Percentiles rank a stretch among this genome's conserved stretches.
Conservation (phyloP, 1,140 invertebrate species). For the Charaxes varanes region DNA sequence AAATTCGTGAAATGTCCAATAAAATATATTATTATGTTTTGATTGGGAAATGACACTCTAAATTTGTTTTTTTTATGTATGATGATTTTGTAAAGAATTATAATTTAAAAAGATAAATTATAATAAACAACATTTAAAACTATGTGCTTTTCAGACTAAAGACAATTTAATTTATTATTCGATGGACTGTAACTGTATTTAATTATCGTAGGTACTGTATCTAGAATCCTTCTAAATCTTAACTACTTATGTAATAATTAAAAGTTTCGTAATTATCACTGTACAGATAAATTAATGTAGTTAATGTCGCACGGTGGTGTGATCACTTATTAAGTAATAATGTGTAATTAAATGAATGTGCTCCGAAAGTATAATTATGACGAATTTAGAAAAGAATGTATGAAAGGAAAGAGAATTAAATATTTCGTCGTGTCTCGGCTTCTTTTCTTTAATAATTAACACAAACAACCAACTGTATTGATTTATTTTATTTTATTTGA, state of each 20-base stretch:
- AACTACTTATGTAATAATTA: slow-evolving; percentile 60
- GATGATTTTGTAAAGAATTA: no score
- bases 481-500: no score
- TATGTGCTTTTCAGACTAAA: not conserved
- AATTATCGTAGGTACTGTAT: slow-evolving; percentile 41
- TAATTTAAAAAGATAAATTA: not conserved
- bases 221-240: slow-evolving; percentile 35
- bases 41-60: no score
- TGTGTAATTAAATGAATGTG: slow-evolving; percentile 71
- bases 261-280: slow-evolving; percentile 68
- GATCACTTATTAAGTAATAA: slow-evolving; percentile 67
- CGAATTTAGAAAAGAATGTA: slow-evolving; percentile 73
- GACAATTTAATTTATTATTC: slow-evolving; percentile 1
- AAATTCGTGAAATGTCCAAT: no score
- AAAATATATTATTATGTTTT: no score
- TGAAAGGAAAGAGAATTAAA: slow-evolving; percentile 70
- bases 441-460: slow-evolving; percentile 35
- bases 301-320: slow-evolving; percentile 59
- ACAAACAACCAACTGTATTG: no score
- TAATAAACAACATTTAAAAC: not conserved
- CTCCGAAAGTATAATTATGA: slow-evolving; percentile 71
- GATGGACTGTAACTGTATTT: slow-evolving; percentile 17
- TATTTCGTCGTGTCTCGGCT: slow-evolving; percentile 70
- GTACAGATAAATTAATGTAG: slow-evolving; percentile 72
- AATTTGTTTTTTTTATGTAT: no score